A percentile compares a stretch with the other conserved stretches of the same genome.
Evolutionary conservation across 2,113 vertebrate genomes (phyloP).

Genomic region (Elephantulus edwardii): DNA sequence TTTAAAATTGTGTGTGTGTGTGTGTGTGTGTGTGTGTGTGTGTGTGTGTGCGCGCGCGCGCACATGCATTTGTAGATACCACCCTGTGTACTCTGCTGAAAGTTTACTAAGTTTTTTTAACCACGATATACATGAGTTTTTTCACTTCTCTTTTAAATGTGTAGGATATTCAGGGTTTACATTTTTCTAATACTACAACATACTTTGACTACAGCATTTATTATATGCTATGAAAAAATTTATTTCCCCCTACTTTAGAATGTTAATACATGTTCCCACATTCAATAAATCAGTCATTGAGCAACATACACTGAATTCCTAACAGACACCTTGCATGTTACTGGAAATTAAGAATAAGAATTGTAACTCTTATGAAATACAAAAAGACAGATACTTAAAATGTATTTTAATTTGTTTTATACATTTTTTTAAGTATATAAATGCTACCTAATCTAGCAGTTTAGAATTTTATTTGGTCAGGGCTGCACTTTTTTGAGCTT

Average conservation of each 20-base stretch:
- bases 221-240: not conserved
- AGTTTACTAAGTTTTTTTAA: conserved; percentile 23
- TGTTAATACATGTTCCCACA: not conserved
- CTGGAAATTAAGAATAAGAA: conserved; percentile 15
- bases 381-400: not conserved
- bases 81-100: not conserved
- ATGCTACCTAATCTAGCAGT: not conserved
- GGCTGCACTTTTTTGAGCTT: not conserved
- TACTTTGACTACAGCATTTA: not conserved
- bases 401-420: not conserved
- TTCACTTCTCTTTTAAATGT: not conserved
- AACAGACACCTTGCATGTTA: not conserved
- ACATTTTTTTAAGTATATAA: not conserved
- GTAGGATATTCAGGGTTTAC: not conserved
- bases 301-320: conserved; percentile 1
- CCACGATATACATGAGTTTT: not conserved
- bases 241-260: not conserved
- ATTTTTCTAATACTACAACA: not conserved
- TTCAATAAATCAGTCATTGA: not conserved
- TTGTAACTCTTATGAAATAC: not conserved
- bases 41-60: not conserved
- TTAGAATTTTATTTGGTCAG: conserved; percentile 33
- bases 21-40: too few species aligned
- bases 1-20: not conserved
- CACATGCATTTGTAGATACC: not conserved